Evolutionary conservation across 2,888 invertebrate species (phyloP).

Genomic region (Catocala sponsa): DNA sequence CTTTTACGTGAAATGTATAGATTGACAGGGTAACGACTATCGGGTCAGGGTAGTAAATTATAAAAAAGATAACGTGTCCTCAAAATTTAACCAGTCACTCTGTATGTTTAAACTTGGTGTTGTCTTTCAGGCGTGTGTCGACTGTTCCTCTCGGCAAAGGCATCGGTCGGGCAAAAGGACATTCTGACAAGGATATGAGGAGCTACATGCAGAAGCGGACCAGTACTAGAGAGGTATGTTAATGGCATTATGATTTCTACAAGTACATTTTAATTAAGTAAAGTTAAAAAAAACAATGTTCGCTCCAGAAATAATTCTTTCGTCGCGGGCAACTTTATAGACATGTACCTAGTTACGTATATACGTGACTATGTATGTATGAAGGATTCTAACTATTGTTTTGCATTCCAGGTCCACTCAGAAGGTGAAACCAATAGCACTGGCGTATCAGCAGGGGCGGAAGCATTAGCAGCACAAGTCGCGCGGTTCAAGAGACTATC

Average conservation of each 20-base stretch:
- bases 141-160: slow-evolving; percentile 75
- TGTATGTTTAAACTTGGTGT: slow-evolving; percentile 1
- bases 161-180: slow-evolving; percentile 86
- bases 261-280: too few relatives aligned
- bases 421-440: slow-evolving; percentile 90
- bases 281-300: too few relatives aligned
- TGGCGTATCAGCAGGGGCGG: slow-evolving; percentile 89
- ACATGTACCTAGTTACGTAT: too few relatives aligned
- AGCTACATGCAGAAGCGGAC: slow-evolving; percentile 76
- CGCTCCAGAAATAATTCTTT: too few relatives aligned
- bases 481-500: slow-evolving; percentile 94
- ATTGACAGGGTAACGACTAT: too few relatives aligned
- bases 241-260: too few relatives aligned
- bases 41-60: too few relatives aligned
- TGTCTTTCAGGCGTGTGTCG: slow-evolving; percentile 69
- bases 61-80: too few relatives aligned
- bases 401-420: slow-evolving; percentile 88
- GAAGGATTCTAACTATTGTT: too few relatives aligned
- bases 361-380: too few relatives aligned
- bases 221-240: slow-evolving; percentile 79
- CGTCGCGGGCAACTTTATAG: too few relatives aligned
- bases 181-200: slow-evolving; percentile 88
- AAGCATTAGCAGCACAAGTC: slow-evolving; percentile 91
- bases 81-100: background rate
- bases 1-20: too few relatives aligned